Evolutionary conservation across 92 coral and sea anemone species (phyloP), one percentile per base, ranked within the genome.

Genomic region (Porites divaricata): DNA sequence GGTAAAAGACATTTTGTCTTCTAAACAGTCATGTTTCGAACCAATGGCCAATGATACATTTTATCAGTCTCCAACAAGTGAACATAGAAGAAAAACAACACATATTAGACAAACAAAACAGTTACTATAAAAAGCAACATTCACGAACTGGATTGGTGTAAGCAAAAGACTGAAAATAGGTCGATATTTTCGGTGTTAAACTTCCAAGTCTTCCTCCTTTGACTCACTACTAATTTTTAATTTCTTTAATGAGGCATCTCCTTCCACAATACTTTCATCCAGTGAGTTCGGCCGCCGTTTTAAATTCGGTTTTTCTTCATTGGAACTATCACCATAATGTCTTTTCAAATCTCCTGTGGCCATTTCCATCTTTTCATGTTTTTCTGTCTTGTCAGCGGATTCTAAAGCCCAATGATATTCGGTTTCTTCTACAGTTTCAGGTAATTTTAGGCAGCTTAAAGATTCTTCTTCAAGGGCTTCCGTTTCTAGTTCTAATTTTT

Each of bases 161-260:
- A 35, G 45, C 7, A 35, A 35, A 35, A 4, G 45, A 35, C 7
- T 35, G 45, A 35, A 35, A 35, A 35, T 35, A 35, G 45, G 45
- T 35, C 22, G 13, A 4, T 20, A 21, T 0, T 51, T 9, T 2
- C 75, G 59, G n/a, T 20, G 9, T 52, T 52, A 73, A 73, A 20
- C 48, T 50, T 7, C 17, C 21, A 10, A 14, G 14, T 51, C 17
- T 23, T 73, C 77, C 12, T 52, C 56, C 69, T 54, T 8, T 13
- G 56, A 21, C 28, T 80, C 76, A 67, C 63, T 58, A 5, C 28
- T 24, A 45, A 80, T 68, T 80, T 68, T 80, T 54, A 80, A 56
- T 53, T 80, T 80, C 73, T 80, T 80, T 12, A 68, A 54, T 6
- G 76, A 80, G 68, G 52, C 21, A 24, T 80, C 76, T 7, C 54